These are phyloP conservation scores for Pseudolycoriella hygida DNA, from an alignment of 2,888 invertebrate species.

Conservation along the genomic window DNA sequence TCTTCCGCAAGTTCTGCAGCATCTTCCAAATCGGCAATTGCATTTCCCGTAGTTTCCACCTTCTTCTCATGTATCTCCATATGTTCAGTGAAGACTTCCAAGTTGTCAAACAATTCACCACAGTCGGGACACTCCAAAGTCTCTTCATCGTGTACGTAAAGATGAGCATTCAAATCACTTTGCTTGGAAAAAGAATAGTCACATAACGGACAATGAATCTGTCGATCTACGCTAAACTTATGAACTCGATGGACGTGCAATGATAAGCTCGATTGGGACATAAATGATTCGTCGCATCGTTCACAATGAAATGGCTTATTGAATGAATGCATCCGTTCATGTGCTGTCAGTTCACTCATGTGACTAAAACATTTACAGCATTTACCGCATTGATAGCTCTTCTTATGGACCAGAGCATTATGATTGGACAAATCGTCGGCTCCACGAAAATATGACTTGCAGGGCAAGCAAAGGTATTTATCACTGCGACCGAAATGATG, in stretches of 20 bases:
- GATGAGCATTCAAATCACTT: constrained; percentile 5
- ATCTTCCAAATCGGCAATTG: too few species aligned
- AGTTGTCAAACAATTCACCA: constrained; percentile 7
- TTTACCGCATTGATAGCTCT: background rate
- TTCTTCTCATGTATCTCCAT: constrained; percentile 4
- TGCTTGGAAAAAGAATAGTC: background rate
- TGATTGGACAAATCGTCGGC: background rate
- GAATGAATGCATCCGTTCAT: background rate
- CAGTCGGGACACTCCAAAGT: constrained; percentile 11
- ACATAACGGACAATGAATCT: background rate
- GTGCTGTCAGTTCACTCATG: background rate
- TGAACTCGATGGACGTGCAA: background rate
- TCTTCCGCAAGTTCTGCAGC: background rate
- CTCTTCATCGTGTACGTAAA: constrained; percentile 6
- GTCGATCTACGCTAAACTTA: background rate
- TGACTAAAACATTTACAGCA: constrained; percentile 2
- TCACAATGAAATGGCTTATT: background rate
- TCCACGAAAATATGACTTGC: background rate
- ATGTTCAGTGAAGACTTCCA: constrained; percentile 3
- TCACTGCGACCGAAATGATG: background rate
- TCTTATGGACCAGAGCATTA: background rate
- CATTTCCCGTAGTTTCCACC: too few species aligned
- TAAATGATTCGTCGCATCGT: background rate
- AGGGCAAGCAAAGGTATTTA: background rate
- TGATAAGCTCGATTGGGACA: background rate